These are phyloP conservation scores for Eilema caniola DNA, from an alignment of 2,888 invertebrate species.

Conservation along the genomic window DNA sequence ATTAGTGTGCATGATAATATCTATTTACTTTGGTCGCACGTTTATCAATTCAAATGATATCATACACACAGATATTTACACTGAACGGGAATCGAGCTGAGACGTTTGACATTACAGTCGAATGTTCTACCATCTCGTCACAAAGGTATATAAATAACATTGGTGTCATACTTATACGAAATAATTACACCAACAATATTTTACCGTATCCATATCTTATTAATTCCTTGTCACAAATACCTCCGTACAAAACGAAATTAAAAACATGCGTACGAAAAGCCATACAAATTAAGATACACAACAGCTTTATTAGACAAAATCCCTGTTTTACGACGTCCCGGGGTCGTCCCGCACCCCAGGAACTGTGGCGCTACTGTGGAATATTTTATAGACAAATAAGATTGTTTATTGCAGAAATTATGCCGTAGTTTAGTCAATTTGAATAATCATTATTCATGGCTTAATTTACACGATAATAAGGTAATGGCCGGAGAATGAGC, in stretches of 20 bases:
- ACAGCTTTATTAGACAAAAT: slow-evolving; percentile 27
- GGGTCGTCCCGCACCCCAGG: slow-evolving; percentile 4
- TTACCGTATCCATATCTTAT: not conserved
- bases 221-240: not conserved
- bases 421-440: slow-evolving; percentile 42
- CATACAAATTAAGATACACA: slow-evolving; percentile 29
- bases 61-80: not conserved
- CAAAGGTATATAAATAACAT: too few relatives aligned
- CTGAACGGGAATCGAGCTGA: not conserved
- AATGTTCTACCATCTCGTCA: too few relatives aligned
- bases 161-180: not conserved
- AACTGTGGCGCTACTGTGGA: slow-evolving; percentile 42
- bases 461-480: slow-evolving; percentile 43
- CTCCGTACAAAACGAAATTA: slow-evolving; percentile 10
- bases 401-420: slow-evolving; percentile 45
- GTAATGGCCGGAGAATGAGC: slow-evolving; percentile 25
- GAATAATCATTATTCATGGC: slow-evolving; percentile 49
- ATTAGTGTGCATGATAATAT: not conserved
- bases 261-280: slow-evolving; percentile 13
- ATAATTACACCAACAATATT: not conserved
- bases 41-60: too few relatives aligned
- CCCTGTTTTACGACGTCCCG: slow-evolving; percentile 34
- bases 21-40: too few relatives aligned
- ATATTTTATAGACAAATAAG: slow-evolving; percentile 51
- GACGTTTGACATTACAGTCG: too few relatives aligned